Base-by-base conservation (phyloP, 2,888 invertebrate species). In the Neria commutata region DNA sequence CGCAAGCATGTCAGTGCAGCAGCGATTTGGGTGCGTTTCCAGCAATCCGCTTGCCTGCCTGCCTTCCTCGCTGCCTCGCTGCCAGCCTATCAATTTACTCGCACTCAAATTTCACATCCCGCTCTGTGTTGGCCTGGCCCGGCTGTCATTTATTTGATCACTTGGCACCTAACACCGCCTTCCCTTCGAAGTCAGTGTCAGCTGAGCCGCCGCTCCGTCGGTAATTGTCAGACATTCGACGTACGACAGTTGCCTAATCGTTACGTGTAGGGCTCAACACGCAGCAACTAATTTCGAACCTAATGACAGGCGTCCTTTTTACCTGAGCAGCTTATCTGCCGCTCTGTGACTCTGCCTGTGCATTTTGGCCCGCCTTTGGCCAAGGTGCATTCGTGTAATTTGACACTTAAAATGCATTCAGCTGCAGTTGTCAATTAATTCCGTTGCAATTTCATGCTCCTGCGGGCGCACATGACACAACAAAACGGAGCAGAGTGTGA, bases 111-210 rank as follows among this genome's bases (percentile, higher is more conserved):
- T 63, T 56, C 63, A 26, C 51, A 42, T 53, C 50, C 60, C 57
- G 52, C 57, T 57, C 60, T 63, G 53, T 49, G 33, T 19, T 24
- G 37, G 19, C 50, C 11, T 58, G 33, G 49, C 34, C 47, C n/a
- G 58, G 47, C 37, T 63, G 53, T 61, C 60, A 61, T 60, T 63
- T 60, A 60, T 63, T 60, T 63, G 63, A 60, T 61, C 60, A 61
- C 61, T 63, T 63, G 63, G 58, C 63, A 63, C 63, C 63, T 63
- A 63, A 58, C 63, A 63, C 60, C 61, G 61, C 60, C 61, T 60
- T 55, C 63, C 56, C 56, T 51, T 48, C 47, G 47, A 45, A 19
- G 17, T n/a, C 25, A 19, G 14, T 19, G 23, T 17, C 29, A 10
- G 2, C 3, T 29, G 33, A 33, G 29, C n/a, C 25, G 48, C 48